These are phyloP conservation scores for Drosophila gunungcola DNA, from an alignment of 1,140 invertebrate species.

Conservation along the genomic window DNA sequence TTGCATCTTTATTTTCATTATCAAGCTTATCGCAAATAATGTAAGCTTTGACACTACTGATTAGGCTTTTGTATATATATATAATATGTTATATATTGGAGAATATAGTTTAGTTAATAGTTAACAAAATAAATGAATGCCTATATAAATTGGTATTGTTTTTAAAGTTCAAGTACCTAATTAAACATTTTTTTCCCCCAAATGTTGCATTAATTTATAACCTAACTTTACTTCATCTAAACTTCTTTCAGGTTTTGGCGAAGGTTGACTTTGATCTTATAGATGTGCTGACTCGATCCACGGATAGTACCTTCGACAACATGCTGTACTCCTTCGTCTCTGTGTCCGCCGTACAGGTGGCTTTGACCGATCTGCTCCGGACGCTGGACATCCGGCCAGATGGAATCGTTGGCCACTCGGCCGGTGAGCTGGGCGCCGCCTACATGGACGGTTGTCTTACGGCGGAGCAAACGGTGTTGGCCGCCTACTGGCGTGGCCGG, in stretches of 20 bases:
- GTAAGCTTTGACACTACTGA: no score
- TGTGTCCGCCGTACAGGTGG: slow-evolving; percentile 97
- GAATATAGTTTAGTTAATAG: no score
- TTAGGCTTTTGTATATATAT: no score
- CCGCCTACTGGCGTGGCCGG: slow-evolving; percentile 96
- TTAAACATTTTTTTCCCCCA: no score
- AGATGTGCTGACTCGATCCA: slow-evolving; percentile 91
- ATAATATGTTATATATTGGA: no score
- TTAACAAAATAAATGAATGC: no score
- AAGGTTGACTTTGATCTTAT: slow-evolving; percentile 91
- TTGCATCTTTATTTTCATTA: no score
- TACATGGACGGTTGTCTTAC: slow-evolving; percentile 98
- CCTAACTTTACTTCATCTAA: no score
- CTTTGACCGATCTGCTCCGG: slow-evolving; percentile 93
- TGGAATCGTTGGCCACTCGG: slow-evolving; percentile 98
- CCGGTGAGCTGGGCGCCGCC: slow-evolving; percentile 96
- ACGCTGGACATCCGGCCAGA: slow-evolving; percentile 92
- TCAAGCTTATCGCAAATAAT: no score
- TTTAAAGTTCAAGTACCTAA: no score
- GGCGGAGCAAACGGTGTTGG: slow-evolving; percentile 95
- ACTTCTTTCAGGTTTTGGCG: slow-evolving; percentile 36
- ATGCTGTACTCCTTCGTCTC: slow-evolving; percentile 95
- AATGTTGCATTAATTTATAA: no score
- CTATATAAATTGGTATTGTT: no score
- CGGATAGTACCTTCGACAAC: slow-evolving; percentile 91